These are phyloP conservation scores for Solenopsis fugax DNA, from an alignment of 1,140 invertebrate genomes.

Conservation along the genomic window DNA sequence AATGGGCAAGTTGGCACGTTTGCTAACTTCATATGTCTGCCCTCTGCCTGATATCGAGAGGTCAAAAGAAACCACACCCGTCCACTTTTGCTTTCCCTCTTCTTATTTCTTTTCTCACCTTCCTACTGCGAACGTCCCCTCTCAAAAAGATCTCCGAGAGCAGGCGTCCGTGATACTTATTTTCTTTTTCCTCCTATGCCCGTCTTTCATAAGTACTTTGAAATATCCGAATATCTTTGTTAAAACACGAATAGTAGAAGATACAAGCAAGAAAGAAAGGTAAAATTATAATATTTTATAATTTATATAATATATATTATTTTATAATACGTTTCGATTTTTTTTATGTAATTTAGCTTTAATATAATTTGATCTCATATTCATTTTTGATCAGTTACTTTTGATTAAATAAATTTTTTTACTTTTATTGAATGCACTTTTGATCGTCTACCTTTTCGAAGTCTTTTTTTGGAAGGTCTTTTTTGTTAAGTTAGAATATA, in stretches of 20 bases:
- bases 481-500: background rate
- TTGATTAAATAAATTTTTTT: too few relatives aligned
- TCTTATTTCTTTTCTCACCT: conserved; percentile 45
- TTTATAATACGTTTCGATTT: background rate
- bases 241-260: conserved; percentile 22
- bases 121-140: background rate
- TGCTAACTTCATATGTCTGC: conserved; percentile 79
- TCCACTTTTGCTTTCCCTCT: conserved; percentile 34
- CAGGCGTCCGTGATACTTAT: conserved; percentile 43
- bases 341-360: too few relatives aligned
- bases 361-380: too few relatives aligned
- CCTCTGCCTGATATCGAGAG: conserved; percentile 73
- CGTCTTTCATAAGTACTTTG: conserved; percentile 26
- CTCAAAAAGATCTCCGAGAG: background rate
- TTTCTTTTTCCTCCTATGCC: conserved; percentile 10
- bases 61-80: conserved; percentile 44
- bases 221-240: conserved; percentile 33
- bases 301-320: too few relatives aligned
- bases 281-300: background rate
- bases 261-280: background rate
- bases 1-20: conserved; percentile 80
- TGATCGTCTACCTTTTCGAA: too few relatives aligned
- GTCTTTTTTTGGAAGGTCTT: background rate
- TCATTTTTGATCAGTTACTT: too few relatives aligned
- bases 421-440: too few relatives aligned